These are phyloP conservation scores for Drosophila ficusphila DNA, from an alignment of 1,140 invertebrate species.

Conservation along the genomic window DNA sequence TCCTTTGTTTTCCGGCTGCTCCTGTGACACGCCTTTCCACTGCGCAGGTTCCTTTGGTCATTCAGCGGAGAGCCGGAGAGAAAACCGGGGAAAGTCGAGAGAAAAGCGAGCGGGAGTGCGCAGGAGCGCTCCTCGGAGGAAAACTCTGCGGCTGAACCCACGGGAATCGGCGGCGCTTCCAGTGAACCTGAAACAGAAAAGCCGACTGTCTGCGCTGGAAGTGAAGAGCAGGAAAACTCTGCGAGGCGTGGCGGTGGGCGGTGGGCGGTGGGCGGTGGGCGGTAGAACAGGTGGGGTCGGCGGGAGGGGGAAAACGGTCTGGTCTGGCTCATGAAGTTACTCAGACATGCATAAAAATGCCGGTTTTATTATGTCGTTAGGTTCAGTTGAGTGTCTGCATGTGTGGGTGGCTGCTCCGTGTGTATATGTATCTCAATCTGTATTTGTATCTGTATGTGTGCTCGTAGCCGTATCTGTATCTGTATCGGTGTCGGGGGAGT, in stretches of 20 bases:
- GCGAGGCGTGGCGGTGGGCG: slow-evolving; percentile 35
- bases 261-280: not conserved
- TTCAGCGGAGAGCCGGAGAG: slow-evolving; percentile 57
- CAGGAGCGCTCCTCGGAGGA: slow-evolving; percentile 34
- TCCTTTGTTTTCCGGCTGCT: slow-evolving; percentile 37
- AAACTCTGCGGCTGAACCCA: slow-evolving; percentile 30
- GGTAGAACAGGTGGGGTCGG: not conserved
- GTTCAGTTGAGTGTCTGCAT: slow-evolving; percentile 40
- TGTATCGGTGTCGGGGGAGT: slow-evolving; percentile 31
- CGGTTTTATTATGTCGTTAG: slow-evolving; percentile 81
- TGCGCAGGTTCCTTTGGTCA: slow-evolving; percentile 63
- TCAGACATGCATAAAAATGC: slow-evolving; percentile 82
- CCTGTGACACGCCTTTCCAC: slow-evolving; percentile 76
- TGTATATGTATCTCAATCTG: too few relatives aligned
- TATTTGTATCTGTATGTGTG: slow-evolving; percentile 1
- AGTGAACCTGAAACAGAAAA: slow-evolving; percentile 75
- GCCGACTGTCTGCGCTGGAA: slow-evolving; percentile 56
- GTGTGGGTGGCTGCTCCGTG: slow-evolving; percentile 13
- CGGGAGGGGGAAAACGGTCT: slow-evolving; percentile 32
- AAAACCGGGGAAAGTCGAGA: not conserved
- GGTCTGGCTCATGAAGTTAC: slow-evolving; percentile 78
- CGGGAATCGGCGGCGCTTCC: slow-evolving; percentile 52
- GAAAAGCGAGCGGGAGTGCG: slow-evolving; percentile 30
- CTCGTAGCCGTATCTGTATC: slow-evolving; percentile 5
- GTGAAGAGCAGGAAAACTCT: slow-evolving; percentile 31